Evolutionary conservation across 2,888 invertebrate genomes (phyloP).

Genomic region (Coecobrya sp.): DNA sequence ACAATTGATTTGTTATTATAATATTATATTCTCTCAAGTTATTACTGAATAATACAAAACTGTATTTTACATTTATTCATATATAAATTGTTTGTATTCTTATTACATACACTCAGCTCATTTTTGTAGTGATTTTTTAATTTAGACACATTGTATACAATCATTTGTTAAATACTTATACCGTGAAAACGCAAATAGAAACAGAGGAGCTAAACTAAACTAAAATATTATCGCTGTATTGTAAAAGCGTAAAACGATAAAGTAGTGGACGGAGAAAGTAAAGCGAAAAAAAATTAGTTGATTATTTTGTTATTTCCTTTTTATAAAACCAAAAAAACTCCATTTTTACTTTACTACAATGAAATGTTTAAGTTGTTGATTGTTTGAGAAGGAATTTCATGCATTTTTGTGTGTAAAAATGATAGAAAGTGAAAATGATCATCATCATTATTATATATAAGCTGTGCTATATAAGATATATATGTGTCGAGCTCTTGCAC

Average conservation of each 20-base stretch:
- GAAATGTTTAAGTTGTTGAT: neutral
- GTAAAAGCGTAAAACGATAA: conserved; percentile 11
- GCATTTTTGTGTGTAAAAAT: neutral
- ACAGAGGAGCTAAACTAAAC: conserved; percentile 31
- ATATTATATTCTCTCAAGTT: conserved; percentile 32
- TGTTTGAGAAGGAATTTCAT: conserved; percentile 16
- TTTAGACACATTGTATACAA: conserved; percentile 68
- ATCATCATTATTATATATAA: conserved; percentile 65
- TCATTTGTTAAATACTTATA: conserved; percentile 45
- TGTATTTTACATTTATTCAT: conserved; percentile 48
- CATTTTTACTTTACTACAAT: conserved; percentile 67
- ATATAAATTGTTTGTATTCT: conserved; percentile 25
- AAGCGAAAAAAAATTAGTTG: conserved; percentile 53
- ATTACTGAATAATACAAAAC: conserved; percentile 47
- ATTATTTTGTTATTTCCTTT: conserved; percentile 78
- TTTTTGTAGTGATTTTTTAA: conserved; percentile 72
- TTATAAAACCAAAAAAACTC: conserved; percentile 51
- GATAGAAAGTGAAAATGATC: conserved; percentile 36
- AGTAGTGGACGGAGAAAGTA: conserved; percentile 17
- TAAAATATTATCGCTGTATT: neutral
- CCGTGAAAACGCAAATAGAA: conserved; percentile 31
- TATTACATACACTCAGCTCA: conserved; percentile 56
- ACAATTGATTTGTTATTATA: conserved; percentile 30
- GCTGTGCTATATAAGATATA: neutral
- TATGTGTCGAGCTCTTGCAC: conserved; percentile 36